Evolutionary conservation across 1,140 invertebrate species (phyloP).

Genomic region (Grapholita molesta): DNA sequence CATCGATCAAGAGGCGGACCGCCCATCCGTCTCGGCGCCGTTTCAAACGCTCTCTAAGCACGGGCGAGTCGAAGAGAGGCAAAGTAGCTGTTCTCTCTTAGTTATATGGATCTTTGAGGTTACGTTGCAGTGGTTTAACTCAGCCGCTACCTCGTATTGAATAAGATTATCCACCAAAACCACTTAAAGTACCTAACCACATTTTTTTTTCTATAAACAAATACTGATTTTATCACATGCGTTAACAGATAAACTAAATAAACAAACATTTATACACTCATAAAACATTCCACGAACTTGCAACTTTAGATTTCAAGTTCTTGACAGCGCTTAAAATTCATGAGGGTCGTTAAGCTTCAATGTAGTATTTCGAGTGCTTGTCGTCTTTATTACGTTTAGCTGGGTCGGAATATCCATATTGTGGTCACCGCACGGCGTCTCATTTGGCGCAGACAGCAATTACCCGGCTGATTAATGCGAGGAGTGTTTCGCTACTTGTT

Average conservation of each 20-base stretch:
- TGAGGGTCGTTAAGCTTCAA: slow-evolving; percentile 8
- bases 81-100: background rate
- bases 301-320: slow-evolving; percentile 2
- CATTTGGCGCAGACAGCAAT: slow-evolving; percentile 30
- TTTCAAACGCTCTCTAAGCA: background rate
- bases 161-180: background rate
- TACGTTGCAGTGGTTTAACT: background rate
- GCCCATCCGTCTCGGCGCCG: slow-evolving; percentile 23
- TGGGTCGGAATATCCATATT: background rate
- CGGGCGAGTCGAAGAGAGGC: background rate
- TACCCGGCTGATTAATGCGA: slow-evolving; percentile 62
- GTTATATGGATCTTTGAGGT: slow-evolving; percentile 1
- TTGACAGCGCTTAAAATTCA: background rate
- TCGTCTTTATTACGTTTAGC: background rate
- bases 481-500: slow-evolving; percentile 54
- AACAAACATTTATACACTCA: background rate
- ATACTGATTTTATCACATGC: background rate
- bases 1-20: slow-evolving; percentile 33
- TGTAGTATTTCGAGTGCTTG: slow-evolving; percentile 6
- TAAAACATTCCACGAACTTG: background rate
- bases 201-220: slow-evolving; percentile 6
- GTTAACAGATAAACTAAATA: background rate
- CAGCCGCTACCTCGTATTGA: background rate
- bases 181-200: background rate
- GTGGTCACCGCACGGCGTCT: slow-evolving; percentile 11